These are phyloP conservation scores for Pemphigus obesinymphae DNA, from an alignment of 1,140 invertebrate genomes.

Conservation along the genomic window DNA sequence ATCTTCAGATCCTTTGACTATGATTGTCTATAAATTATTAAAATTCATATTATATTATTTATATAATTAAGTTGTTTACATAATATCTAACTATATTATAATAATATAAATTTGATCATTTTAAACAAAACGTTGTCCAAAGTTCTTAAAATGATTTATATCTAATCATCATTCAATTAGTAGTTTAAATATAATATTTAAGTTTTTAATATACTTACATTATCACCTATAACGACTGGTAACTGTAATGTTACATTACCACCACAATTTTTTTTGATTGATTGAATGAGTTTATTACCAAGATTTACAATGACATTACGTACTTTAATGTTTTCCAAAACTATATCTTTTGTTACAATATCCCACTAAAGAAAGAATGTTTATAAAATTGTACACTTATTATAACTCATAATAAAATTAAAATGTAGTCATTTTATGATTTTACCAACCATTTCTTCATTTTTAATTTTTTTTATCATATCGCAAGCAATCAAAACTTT, in stretches of 20 bases:
- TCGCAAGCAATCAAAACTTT: constrained; percentile 54
- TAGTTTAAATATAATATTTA: too few species aligned
- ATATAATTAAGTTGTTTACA: too few species aligned
- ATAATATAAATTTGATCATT: too few species aligned
- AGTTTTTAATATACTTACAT: constrained; percentile 83
- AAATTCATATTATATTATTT: too few species aligned
- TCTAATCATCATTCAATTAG: too few species aligned
- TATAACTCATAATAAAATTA: background rate
- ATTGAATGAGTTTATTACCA: constrained; percentile 83
- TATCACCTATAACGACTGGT: constrained; percentile 78
- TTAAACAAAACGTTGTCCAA: too few species aligned
- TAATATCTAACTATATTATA: too few species aligned
- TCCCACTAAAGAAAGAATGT: constrained; percentile 16
- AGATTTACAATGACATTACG: constrained; percentile 91
- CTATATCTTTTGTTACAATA: constrained; percentile 48
- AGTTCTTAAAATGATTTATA: too few species aligned
- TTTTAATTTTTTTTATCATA: constrained; percentile 82
- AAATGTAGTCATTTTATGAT: background rate
- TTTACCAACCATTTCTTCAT: constrained; percentile 69
- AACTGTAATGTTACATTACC: constrained; percentile 88
- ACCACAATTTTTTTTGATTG: constrained; percentile 94
- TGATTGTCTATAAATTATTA: constrained; percentile 29
- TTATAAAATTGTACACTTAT: too few species aligned
- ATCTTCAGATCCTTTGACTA: constrained; percentile 36
- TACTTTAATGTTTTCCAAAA: constrained; percentile 86